Conservation (phyloP, 2,888 invertebrate species). For the Ochropacha duplaris region DNA sequence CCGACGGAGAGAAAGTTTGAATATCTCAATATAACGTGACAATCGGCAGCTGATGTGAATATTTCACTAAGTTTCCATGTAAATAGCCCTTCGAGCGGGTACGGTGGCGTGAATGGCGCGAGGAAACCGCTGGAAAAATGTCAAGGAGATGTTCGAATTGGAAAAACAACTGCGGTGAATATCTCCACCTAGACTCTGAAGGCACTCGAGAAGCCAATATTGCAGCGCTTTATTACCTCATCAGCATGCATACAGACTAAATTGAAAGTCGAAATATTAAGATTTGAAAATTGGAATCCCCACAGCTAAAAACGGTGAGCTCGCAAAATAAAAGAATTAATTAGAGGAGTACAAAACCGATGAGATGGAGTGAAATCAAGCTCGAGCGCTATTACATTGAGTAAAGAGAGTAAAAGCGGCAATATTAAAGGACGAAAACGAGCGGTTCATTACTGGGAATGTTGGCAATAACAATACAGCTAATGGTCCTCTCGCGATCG, state of each 20-base stretch:
- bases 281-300: slow-evolving; percentile 56
- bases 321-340: slow-evolving; percentile 61
- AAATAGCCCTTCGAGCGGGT: slow-evolving; percentile 58
- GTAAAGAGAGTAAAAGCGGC: slow-evolving; percentile 68
- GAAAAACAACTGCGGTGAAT: slow-evolving; percentile 61
- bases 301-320: slow-evolving; percentile 34
- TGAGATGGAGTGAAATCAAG: slow-evolving; percentile 68
- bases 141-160: slow-evolving; percentile 50
- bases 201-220: slow-evolving; percentile 64
- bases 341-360: slow-evolving; percentile 61
- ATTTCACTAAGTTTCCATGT: slow-evolving; percentile 77
- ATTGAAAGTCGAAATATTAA: slow-evolving; percentile 57
- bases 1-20: slow-evolving; percentile 66
- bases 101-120: slow-evolving; percentile 48
- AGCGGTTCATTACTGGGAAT: slow-evolving; percentile 78
- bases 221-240: slow-evolving; percentile 56
- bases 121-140: slow-evolving; percentile 56
- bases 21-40: slow-evolving; percentile 77
- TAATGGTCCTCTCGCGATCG: slow-evolving; percentile 73
- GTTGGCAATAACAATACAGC: slow-evolving; percentile 79
- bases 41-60: slow-evolving; percentile 75
- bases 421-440: slow-evolving; percentile 78
- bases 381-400: slow-evolving; percentile 61
- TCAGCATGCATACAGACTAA: slow-evolving; percentile 63
- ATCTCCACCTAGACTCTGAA: slow-evolving; percentile 54